A percentile compares a stretch with the other conserved stretches of the same genome.
phyloP scores from a whole-genome alignment of 2,797 vertebrate species.

The Lacerta viridis region DNA sequence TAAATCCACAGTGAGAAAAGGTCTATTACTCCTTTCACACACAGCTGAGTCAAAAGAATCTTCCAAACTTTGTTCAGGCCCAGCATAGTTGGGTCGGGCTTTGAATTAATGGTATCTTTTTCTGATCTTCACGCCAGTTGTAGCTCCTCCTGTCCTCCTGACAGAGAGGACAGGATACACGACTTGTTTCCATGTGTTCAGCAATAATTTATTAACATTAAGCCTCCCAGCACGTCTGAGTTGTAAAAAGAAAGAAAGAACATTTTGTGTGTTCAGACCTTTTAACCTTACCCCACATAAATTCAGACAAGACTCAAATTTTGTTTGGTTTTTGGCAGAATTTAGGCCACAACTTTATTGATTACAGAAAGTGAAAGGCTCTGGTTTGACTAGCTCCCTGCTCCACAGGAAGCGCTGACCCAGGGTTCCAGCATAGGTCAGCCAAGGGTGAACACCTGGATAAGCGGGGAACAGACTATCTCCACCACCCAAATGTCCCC shows the following conservation, averaged over 20 bases:
- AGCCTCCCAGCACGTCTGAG: neutral
- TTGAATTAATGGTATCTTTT: constrained; percentile 19
- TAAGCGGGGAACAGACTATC: too few species aligned
- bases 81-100: constrained; percentile 20
- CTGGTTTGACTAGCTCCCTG: too few species aligned
- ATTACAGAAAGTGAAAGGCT: too few species aligned
- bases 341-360: too few species aligned
- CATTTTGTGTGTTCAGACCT: too few species aligned
- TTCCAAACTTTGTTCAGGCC: neutral
- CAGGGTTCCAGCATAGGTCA: too few species aligned
- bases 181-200: neutral
- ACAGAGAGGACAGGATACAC: neutral
- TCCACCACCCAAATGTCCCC: too few species aligned
- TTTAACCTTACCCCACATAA: too few species aligned
- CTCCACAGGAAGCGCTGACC: too few species aligned
- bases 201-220: neutral
- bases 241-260: neutral
- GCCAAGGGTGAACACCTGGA: too few species aligned
- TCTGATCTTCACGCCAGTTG: neutral
- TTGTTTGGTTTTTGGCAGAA: too few species aligned
- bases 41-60: constrained; percentile 4
- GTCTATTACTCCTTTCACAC: constrained; percentile 18
- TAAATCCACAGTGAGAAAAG: constrained; percentile 18
- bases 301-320: too few species aligned
- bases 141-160: neutral